Conservation (phyloP, 1,140 invertebrate species). For the Apolygus lucorum region DNA sequence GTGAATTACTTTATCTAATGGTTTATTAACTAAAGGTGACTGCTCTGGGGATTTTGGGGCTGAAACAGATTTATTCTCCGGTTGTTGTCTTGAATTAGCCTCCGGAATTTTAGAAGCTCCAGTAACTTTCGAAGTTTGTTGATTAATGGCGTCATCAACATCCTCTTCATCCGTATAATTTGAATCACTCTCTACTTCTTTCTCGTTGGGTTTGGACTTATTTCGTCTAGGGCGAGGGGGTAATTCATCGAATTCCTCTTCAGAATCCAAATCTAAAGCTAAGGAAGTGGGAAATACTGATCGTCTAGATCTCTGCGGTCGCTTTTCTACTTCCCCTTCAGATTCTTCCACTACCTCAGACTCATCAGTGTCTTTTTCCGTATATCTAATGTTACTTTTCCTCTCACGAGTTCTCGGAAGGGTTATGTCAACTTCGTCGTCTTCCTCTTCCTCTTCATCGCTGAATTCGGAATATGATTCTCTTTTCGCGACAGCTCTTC, state of each 20-base stretch:
- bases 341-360: background rate
- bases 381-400: background rate
- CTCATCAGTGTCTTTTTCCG: constrained; percentile 2
- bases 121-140: too few species aligned
- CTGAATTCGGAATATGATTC: constrained; percentile 1
- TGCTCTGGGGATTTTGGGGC: too few species aligned
- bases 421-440: background rate
- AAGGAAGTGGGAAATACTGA: background rate
- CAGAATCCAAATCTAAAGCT: background rate
- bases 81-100: too few species aligned
- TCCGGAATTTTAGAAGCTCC: too few species aligned
- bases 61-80: too few species aligned
- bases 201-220: background rate
- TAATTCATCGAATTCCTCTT: background rate
- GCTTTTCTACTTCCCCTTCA: background rate
- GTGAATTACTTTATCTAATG: too few species aligned
- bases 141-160: too few species aligned
- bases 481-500: constrained; percentile 28
- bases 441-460: constrained; percentile 12
- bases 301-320: background rate
- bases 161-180: too few species aligned
- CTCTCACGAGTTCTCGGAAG: background rate
- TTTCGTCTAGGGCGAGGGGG: background rate
- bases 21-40: too few species aligned
- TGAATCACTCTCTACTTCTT: background rate